Conservation (phyloP, 2,113 vertebrate species). For the Cheirogaleus medius region DNA sequence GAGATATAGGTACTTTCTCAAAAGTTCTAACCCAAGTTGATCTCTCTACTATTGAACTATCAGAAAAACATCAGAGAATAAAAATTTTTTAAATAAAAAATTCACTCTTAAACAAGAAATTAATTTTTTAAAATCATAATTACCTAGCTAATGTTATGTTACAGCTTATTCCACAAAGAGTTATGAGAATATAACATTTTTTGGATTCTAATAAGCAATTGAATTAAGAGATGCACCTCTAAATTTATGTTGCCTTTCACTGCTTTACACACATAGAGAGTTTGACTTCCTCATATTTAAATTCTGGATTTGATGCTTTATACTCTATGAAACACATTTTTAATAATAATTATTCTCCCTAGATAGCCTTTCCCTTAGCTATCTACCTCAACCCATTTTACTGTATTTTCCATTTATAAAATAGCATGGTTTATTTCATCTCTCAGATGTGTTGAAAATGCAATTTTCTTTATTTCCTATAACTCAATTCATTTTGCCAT, state of each 20-base stretch:
- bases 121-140: not conserved
- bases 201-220: not conserved
- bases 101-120: not conserved
- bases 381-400: not conserved
- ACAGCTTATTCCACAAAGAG: not conserved
- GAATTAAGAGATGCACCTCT: not conserved
- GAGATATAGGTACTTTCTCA: not conserved
- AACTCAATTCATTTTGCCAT: not conserved
- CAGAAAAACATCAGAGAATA: not conserved
- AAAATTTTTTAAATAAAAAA: not conserved
- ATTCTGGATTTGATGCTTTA: not conserved
- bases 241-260: not conserved
- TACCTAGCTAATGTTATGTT: not conserved
- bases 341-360: not conserved
- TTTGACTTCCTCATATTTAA: not conserved
- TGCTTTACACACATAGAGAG: not conserved
- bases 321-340: not conserved
- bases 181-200: not conserved
- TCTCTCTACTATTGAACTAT: not conserved
- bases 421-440: not conserved
- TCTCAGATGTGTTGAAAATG: not conserved
- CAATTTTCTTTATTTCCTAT: slow-evolving; percentile 1
- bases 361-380: not conserved
- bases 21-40: not conserved
- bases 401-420: not conserved